Percentiles rank a stretch among this genome's conserved stretches.
Evolutionary conservation across 2,113 vertebrate genomes (phyloP).

Genomic region (Notarius lentiginosus): DNA sequence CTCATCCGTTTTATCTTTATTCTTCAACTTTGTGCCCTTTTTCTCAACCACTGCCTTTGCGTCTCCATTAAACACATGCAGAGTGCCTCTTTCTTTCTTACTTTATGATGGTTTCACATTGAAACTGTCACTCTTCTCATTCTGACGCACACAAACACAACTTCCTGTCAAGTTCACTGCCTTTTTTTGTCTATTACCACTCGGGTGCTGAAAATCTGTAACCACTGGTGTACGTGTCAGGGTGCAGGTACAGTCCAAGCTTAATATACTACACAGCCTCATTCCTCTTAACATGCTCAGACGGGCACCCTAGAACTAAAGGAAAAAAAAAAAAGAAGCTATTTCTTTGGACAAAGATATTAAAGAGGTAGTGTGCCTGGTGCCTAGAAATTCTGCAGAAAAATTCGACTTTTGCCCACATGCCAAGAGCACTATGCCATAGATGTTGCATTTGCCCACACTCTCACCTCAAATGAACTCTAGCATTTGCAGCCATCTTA

Average conservation of each 20-base stretch:
- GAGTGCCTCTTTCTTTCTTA: not conserved
- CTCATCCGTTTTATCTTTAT: slow-evolving; percentile 11
- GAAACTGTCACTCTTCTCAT: slow-evolving; percentile 6
- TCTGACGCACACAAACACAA: slow-evolving; percentile 4
- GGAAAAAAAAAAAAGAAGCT: too few relatives aligned
- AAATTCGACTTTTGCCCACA: not conserved
- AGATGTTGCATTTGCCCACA: not conserved
- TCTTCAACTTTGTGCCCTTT: not conserved
- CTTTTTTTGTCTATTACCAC: not conserved
- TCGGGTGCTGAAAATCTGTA: not conserved
- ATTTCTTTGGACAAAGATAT: not conserved
- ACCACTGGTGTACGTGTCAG: not conserved
- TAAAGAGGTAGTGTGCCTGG: not conserved
- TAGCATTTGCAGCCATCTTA: not conserved
- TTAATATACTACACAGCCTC: not conserved
- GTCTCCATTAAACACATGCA: not conserved
- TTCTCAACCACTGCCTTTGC: not conserved
- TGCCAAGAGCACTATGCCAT: not conserved
- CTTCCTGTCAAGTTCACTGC: not conserved
- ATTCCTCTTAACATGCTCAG: not conserved
- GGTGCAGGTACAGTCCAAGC: not conserved
- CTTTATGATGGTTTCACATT: not conserved
- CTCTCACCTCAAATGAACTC: slow-evolving; percentile 48
- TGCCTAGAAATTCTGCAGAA: not conserved
- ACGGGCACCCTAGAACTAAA: not conserved